Base-by-base conservation (phyloP, 2,797 vertebrate species). In the Pitangus sulphuratus region DNA sequence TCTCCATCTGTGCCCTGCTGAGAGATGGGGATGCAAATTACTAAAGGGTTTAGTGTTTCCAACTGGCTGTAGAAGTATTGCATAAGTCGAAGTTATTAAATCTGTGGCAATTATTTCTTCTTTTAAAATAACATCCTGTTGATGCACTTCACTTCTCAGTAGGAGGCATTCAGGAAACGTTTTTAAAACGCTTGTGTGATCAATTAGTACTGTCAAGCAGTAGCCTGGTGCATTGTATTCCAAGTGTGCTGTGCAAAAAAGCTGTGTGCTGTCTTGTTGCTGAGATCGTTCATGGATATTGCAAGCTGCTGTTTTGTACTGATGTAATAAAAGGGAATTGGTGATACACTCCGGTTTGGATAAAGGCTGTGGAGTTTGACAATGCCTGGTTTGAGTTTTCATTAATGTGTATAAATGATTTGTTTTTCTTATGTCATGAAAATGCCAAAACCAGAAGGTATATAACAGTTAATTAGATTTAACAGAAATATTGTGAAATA, bases 41-140 rank as follows among this genome's bases (percentile, higher is more conserved):
- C 83, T 90, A 87, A 66, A 68, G 62, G 62, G 80, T 74, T 85
- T 91, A 71, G 81, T 77, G 84, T 82, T 95, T 94, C 80, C 85
- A 93, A 22, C 69, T 92, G 91, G 84, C 90, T 93, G 80, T 40
- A 65, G 77, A 87, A 87, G 65, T 71, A 47, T 94, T 95, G 77
- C 94, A 69, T 93, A 93, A 97, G 84, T 95, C 91, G 89, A 62
- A 45, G 71, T 97, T 96, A 75, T 81, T 93, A 92, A 92, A 96
- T 96, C 93, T 33, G 72, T 54, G 75, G 10, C 76, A 95, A 75
- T 97, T 95, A 87, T 96, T 97, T 96, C 57, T 95, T 56, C 37
- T 93, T 86, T 94, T 95, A 90, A 95, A 90, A 45, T 57, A 82
- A 94, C 84, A 58, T 95, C 94, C 95, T 97, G 78, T 97, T 92